Base-by-base conservation (phyloP, 2,888 invertebrate species). In the Acrobasis repandana region DNA sequence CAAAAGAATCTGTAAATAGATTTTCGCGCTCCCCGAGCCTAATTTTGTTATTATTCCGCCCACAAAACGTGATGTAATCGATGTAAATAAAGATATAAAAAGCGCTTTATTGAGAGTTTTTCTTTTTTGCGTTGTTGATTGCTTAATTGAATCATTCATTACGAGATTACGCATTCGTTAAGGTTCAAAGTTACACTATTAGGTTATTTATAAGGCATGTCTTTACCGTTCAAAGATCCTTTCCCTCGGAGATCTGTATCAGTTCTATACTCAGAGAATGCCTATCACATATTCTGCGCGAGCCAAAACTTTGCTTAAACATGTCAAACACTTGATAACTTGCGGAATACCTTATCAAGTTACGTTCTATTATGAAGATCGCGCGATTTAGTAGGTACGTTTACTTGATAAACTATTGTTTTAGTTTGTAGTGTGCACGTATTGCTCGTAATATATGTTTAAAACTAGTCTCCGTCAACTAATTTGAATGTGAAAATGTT, bases 301-400 rank as follows among this genome's bases (percentile, higher is more conserved):
- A 57, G 57, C 38, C 48, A 38, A 50, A 58, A 57, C 34, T 58
- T 58, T 58, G 36, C 20, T 16, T 38, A 58, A 47, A 58, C 58
- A 58, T 58, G 58, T 58, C 49, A 58, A 58, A 58, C 58, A 36
- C 58, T 49, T 50, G 58, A 20, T 58, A 58, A 58, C 49, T 58
- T 49, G 34, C 49, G 36, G 49, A 58, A 58, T 49, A 58, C 36
- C 58, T 58, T 58, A 58, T 58, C 58, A 58, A 49, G 58, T 58
- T 56, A 48, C 16, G 20, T 58, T 36, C 36, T 49, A 34, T 58
- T 58, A 58, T 58, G 48, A 36, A 48, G 52, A 52, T 52, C 18
- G 16, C 33, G 34, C 57, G 34, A 28, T 28, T 49, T 49, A 49
- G 49, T 20, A 38, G 1, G 52, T 20, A 38, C 9, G 52, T 20